Evolutionary conservation across 2,888 invertebrate species (phyloP).

Genomic region (Meloe dianella): DNA sequence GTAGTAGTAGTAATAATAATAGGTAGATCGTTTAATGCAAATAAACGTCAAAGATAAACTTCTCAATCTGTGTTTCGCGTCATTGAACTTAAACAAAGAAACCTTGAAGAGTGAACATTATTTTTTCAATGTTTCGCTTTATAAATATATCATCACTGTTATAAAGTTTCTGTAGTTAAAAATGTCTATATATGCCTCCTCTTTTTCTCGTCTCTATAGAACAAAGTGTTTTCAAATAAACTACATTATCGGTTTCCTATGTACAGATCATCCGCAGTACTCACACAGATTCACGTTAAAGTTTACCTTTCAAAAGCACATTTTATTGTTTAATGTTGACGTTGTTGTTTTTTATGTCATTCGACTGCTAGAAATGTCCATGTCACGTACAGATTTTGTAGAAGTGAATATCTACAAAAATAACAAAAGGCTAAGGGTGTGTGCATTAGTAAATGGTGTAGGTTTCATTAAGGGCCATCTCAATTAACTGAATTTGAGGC

Average conservation of each 20-base stretch:
- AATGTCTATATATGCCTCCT: not conserved
- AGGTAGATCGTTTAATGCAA: slow-evolving; percentile 19
- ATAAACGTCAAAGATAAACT: slow-evolving; percentile 16
- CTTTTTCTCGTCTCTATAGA: not conserved
- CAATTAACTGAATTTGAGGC: slow-evolving; percentile 51
- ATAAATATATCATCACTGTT: slow-evolving; percentile 7
- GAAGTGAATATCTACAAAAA: slow-evolving; percentile 45
- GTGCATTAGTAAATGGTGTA: slow-evolving; percentile 38
- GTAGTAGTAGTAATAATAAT: too few species aligned
- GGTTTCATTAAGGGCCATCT: slow-evolving; percentile 47
- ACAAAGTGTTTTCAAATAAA: not conserved
- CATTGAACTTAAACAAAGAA: slow-evolving; percentile 21
- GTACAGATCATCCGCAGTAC: not conserved
- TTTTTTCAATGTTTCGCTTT: not conserved
- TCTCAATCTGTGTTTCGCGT: slow-evolving; percentile 12
- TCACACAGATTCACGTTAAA: too few species aligned
- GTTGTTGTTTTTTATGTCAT: too few species aligned
- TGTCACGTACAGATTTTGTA: slow-evolving; percentile 42
- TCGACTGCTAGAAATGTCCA: slow-evolving; percentile 5
- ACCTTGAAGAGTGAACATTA: slow-evolving; percentile 12
- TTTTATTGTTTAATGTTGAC: too few species aligned
- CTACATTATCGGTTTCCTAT: not conserved
- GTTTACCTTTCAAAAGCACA: too few species aligned
- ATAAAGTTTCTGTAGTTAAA: not conserved
- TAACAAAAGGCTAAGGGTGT: slow-evolving; percentile 39